These are phyloP conservation scores for Taenioides sp. DNA, from an alignment of 2,797 vertebrate species.

Conservation along the genomic window DNA sequence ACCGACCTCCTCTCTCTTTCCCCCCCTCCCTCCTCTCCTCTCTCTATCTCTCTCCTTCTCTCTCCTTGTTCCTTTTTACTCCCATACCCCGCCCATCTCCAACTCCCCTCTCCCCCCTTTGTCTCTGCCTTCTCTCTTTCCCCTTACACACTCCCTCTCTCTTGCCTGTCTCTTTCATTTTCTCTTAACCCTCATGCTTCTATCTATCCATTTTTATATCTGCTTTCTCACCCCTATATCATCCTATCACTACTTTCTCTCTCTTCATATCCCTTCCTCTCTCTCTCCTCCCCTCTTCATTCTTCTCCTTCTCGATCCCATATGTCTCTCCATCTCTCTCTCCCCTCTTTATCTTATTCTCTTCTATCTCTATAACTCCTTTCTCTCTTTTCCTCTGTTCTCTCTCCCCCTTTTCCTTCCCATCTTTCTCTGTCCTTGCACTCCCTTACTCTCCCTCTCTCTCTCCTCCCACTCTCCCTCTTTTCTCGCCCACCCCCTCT, in stretches of 20 bases:
- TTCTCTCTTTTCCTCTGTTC: background rate
- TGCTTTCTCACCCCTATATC: background rate
- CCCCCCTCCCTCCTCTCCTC: background rate
- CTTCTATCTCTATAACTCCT: background rate
- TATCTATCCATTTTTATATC: background rate
- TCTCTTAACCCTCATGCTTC: background rate
- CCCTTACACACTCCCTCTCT: background rate
- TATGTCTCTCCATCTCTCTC: background rate
- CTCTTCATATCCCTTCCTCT: too few relatives aligned
- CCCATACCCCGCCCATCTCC: too few relatives aligned
- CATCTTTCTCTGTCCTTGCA: too few relatives aligned
- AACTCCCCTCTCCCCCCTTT: background rate
- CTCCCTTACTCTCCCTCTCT: background rate
- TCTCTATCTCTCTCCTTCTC: background rate
- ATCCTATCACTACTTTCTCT: too few relatives aligned
- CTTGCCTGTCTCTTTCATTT: background rate
- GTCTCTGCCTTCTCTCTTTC: background rate
- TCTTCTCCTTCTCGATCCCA: too few relatives aligned
- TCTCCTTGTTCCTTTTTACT: background rate
- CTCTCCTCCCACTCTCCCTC: background rate
- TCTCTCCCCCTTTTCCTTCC: background rate
- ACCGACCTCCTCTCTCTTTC: background rate
- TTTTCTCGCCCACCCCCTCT: too few relatives aligned
- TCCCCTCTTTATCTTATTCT: background rate
- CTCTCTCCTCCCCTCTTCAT: background rate